These are phyloP conservation scores for Macquaria ambigua DNA, from an alignment of 2,113 vertebrate genomes.

Conservation along the genomic window DNA sequence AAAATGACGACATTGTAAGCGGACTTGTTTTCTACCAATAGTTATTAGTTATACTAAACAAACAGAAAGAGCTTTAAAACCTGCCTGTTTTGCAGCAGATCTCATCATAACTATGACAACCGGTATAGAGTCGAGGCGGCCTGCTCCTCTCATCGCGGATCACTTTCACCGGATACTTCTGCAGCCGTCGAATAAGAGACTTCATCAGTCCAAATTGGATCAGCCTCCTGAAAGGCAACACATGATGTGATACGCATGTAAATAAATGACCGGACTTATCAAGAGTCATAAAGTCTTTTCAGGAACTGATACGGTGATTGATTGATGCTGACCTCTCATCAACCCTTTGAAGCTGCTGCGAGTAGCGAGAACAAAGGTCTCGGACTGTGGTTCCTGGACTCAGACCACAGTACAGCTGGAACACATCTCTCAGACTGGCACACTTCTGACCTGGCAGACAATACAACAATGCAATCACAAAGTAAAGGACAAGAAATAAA, in stretches of 20 bases:
- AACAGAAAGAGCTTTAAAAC: slow-evolving; percentile 32
- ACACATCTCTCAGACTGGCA: slow-evolving; percentile 91
- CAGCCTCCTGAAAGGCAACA: slow-evolving; percentile 86
- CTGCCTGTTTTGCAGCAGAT: slow-evolving; percentile 99
- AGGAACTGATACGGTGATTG: slow-evolving; percentile 16
- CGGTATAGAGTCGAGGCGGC: slow-evolving; percentile 92
- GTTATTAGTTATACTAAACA: neutral
- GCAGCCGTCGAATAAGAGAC: slow-evolving; percentile 93
- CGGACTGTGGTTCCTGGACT: slow-evolving; percentile 86
- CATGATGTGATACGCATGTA: neutral
- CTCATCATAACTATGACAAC: slow-evolving; percentile 97
- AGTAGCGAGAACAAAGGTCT: slow-evolving; percentile 89
- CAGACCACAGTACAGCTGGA: slow-evolving; percentile 85
- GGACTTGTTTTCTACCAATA: neutral
- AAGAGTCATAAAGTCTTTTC: slow-evolving; percentile 11
- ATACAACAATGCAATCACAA: neutral
- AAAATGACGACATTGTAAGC: slow-evolving; percentile 29
- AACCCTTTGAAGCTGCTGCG: slow-evolving; percentile 93
- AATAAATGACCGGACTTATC: neutral
- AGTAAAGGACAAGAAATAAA: neutral
- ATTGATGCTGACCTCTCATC: slow-evolving; percentile 90
- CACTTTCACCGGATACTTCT: slow-evolving; percentile 96
- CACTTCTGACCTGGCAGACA: slow-evolving; percentile 89
- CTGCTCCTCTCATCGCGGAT: slow-evolving; percentile 90
- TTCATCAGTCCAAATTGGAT: slow-evolving; percentile 99